A percentile compares a stretch with the other conserved stretches of the same genome.
Conservation (phyloP, 2,888 invertebrate species). For the Artemia sinica region DNA sequence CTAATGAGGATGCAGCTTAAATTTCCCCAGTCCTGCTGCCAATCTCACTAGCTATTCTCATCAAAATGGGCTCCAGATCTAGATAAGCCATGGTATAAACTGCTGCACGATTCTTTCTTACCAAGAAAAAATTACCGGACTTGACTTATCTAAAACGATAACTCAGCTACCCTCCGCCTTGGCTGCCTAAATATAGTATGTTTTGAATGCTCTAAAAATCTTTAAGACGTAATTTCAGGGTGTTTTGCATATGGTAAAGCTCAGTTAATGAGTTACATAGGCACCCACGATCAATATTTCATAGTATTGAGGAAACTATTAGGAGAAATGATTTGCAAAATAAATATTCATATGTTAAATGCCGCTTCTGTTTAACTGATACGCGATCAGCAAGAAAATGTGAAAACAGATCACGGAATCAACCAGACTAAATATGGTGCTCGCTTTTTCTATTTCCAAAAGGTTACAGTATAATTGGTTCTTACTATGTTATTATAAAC, state of each 20-base stretch:
- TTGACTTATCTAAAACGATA: neutral
- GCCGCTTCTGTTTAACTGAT: conserved; percentile 7
- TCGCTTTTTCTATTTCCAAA: no score
- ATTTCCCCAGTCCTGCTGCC: neutral
- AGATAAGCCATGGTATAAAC: neutral
- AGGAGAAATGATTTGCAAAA: conserved; percentile 7
- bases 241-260: neutral
- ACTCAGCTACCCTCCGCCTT: neutral
- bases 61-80: neutral
- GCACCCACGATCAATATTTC: conserved; percentile 12
- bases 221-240: neutral
- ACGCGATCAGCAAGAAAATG: neutral
- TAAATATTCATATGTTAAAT: conserved; percentile 13
- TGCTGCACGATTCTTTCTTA: neutral
- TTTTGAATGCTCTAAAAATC: neutral
- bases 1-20: neutral
- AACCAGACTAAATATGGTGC: no score
- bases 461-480: no score
- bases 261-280: neutral
- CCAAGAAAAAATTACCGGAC: neutral
- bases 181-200: neutral
- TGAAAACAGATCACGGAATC: no score
- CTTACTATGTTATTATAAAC: no score
- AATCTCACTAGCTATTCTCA: neutral
- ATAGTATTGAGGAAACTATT: neutral